These are phyloP conservation scores for Leptarthrus brevirostris DNA, from an alignment of 2,888 invertebrate genomes.

Conservation along the genomic window DNA sequence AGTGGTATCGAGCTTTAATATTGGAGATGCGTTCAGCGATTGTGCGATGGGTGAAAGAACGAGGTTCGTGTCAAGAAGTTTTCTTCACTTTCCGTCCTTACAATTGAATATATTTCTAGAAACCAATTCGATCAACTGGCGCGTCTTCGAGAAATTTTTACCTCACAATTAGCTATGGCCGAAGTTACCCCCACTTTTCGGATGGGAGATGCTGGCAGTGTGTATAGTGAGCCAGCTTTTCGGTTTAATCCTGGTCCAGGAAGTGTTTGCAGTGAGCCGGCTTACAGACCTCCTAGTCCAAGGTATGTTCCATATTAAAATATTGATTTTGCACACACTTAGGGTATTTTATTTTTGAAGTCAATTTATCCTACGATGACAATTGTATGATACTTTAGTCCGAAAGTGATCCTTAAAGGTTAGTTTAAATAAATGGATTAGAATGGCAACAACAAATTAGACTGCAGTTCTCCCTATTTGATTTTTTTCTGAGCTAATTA, in stretches of 20 bases:
- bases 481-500: no score
- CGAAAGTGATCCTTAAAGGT: no score
- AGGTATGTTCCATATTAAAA: no score
- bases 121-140: conserved; percentile 83
- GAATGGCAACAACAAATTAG: no score
- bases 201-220: conserved; percentile 66
- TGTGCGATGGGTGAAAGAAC: conserved; percentile 66
- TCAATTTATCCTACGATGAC: no score
- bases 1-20: conserved; percentile 84
- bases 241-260: conserved; percentile 72
- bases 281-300: conserved; percentile 72
- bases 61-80: conserved; percentile 59
- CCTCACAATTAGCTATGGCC: conserved; percentile 81
- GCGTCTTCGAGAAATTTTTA: conserved; percentile 83
- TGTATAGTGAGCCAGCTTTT: conserved; percentile 67
- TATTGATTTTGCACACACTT: no score
- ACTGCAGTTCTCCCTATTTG: no score
- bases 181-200: conserved; percentile 75
- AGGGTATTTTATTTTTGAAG: no score
- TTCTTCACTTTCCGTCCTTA: background rate
- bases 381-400: no score
- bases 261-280: conserved; percentile 88
- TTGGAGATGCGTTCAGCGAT: conserved; percentile 67
- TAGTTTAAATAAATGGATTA: no score
- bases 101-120: conserved; percentile 56